These are phyloP conservation scores for Protodeltote pygarga DNA, from an alignment of 2,888 invertebrate genomes.

Conservation along the genomic window DNA sequence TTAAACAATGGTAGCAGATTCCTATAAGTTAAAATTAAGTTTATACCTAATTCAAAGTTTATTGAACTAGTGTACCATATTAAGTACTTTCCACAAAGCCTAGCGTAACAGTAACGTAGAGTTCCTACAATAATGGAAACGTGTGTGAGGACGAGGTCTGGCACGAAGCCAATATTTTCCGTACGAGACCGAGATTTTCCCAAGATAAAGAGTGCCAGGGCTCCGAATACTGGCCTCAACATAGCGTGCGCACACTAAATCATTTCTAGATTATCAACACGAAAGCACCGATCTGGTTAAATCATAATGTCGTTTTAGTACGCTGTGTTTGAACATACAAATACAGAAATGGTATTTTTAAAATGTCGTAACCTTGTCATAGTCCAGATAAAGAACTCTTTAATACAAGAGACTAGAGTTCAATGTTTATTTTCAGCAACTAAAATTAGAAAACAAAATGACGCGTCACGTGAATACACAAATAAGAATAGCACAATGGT, in stretches of 20 bases:
- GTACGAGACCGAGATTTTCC: constrained; percentile 73
- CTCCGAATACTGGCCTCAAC: constrained; percentile 53
- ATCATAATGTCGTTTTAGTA: constrained; percentile 33
- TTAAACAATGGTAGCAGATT: constrained; percentile 41
- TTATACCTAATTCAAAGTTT: no score
- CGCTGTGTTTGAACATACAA: no score
- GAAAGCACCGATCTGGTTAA: constrained; percentile 58
- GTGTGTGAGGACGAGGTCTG: constrained; percentile 59
- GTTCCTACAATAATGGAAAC: constrained; percentile 57
- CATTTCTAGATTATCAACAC: constrained; percentile 61
- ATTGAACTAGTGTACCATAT: no score
- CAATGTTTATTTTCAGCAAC: constrained; percentile 16
- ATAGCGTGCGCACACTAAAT: constrained; percentile 61
- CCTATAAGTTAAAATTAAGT: no score
- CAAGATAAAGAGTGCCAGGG: constrained; percentile 70
- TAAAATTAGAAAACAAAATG: constrained; percentile 10
- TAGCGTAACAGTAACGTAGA: constrained; percentile 38
- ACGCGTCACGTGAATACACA: constrained; percentile 10
- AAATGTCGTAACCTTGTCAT: constrained; percentile 28
- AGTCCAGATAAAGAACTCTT: constrained; percentile 34
- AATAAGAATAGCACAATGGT: constrained; percentile 6
- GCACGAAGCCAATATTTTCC: constrained; percentile 74
- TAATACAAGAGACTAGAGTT: constrained; percentile 31
- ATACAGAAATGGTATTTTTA: constrained; percentile 23
- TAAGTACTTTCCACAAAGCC: no score